Conservation (phyloP, 37 sponge, comb jelly and placozoan species). For the Cliona cf. orientalis region DNA sequence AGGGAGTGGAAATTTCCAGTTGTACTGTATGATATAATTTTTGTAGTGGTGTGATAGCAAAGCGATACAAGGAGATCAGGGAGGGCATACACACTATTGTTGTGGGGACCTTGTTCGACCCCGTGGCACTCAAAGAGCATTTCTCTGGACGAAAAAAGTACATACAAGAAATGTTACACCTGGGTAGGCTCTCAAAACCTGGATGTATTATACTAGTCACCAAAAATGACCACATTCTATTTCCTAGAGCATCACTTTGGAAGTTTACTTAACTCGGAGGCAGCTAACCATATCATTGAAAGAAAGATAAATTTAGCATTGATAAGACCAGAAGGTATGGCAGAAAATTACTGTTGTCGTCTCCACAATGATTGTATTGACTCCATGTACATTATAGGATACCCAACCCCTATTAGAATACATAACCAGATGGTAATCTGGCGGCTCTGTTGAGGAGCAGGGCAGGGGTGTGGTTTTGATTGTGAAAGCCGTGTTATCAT, state of each 20-base stretch:
- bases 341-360: too few relatives aligned
- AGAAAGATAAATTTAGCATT: conserved; percentile 42
- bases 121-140: conserved; percentile 56
- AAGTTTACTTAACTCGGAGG: conserved; percentile 54
- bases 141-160: conserved; percentile 31
- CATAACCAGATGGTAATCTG: too few relatives aligned
- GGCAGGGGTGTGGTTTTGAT: too few relatives aligned
- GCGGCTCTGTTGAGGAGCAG: too few relatives aligned
- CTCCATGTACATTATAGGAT: background rate
- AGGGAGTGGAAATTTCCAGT: too few relatives aligned
- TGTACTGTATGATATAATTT: background rate
- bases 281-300: conserved; percentile 47
- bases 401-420: background rate
- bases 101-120: conserved; percentile 71
- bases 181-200: conserved; percentile 55
- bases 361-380: background rate
- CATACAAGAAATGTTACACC: conserved; percentile 37
- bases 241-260: conserved; percentile 34
- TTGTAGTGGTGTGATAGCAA: conserved; percentile 74
- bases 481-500: too few relatives aligned
- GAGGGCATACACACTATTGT: conserved; percentile 50
- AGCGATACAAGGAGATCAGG: conserved; percentile 73
- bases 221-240: background rate
- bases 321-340: conserved; percentile 65
- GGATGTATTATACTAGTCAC: background rate